Conservation (phyloP, 2,888 invertebrate genomes). For the Dioctria rufipes region DNA sequence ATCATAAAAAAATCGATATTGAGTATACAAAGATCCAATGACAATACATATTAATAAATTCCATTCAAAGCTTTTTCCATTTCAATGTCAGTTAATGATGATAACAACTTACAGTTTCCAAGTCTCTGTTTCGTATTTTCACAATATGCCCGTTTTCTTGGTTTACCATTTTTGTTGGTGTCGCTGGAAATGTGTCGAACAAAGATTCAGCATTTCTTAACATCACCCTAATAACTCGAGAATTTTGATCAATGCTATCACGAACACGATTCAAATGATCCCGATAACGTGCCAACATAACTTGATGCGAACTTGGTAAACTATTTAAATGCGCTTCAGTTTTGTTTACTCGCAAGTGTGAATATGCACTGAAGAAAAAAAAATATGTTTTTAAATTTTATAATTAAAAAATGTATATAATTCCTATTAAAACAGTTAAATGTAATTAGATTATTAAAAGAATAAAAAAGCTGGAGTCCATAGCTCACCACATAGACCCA, state of each 20-base stretch:
- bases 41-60: no score
- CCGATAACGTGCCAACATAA: slow-evolving; percentile 81
- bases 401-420: no score
- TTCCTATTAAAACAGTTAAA: background rate
- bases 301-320: slow-evolving; percentile 83
- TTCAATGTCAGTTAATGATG: no score
- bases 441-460: no score
- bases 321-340: slow-evolving; percentile 83
- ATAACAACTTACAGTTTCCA: slow-evolving; percentile 67
- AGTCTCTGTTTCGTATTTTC: slow-evolving; percentile 67
- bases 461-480: no score
- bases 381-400: slow-evolving; percentile 62
- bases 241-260: slow-evolving; percentile 81
- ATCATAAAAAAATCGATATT: no score
- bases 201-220: slow-evolving; percentile 64
- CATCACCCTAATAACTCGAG: slow-evolving; percentile 72
- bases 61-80: no score
- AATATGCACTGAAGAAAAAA: slow-evolving; percentile 77
- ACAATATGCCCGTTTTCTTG: slow-evolving; percentile 62
- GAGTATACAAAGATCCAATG: no score
- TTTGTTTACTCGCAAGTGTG: slow-evolving; percentile 81
- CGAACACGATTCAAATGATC: slow-evolving; percentile 83
- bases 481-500: no score
- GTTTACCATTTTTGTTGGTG: slow-evolving; percentile 30
- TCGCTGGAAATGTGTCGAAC: slow-evolving; percentile 61